Conservation (phyloP, 2,888 invertebrate species). For the Caenorhabditis becei region DNA sequence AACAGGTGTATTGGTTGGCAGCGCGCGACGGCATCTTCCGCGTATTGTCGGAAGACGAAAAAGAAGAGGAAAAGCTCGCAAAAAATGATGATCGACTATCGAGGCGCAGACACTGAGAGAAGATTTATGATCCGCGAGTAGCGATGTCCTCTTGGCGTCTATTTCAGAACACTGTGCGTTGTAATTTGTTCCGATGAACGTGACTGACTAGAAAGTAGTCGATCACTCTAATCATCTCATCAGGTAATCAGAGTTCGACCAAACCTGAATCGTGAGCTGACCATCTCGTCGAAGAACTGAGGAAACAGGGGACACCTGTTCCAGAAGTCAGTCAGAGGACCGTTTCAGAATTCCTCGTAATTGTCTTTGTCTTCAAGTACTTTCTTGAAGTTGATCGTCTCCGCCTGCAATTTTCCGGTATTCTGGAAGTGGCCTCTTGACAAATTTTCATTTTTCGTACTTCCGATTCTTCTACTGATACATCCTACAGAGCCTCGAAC, state of each 20-base stretch:
- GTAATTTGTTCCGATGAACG: neutral
- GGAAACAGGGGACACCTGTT: too few species aligned
- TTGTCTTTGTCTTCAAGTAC: too few species aligned
- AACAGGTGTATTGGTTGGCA: conserved; percentile 48
- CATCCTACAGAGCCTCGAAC: too few species aligned
- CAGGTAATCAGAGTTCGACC: neutral
- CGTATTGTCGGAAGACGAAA: conserved; percentile 22
- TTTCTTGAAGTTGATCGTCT: too few species aligned
- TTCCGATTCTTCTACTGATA: too few species aligned
- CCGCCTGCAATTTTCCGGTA: too few species aligned
- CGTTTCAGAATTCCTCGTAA: too few species aligned
- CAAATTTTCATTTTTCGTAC: too few species aligned
- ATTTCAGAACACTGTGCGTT: neutral
- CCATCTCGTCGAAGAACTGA: too few species aligned
- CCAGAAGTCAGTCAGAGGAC: too few species aligned
- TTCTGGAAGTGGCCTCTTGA: too few species aligned
- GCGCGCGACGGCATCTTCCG: conserved; percentile 23
- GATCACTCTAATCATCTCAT: neutral
- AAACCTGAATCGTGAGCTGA: too few species aligned
- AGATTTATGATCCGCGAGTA: conserved; percentile 19
- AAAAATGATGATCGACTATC: conserved; percentile 19
- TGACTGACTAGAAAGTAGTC: neutral
- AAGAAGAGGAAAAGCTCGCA: neutral
- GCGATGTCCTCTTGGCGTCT: neutral
- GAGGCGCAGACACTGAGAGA: neutral